A percentile compares a stretch with the other conserved stretches of the same genome.
phyloP scores from a whole-genome alignment of 2,797 vertebrate species.

The Hylomyscus alleni region DNA sequence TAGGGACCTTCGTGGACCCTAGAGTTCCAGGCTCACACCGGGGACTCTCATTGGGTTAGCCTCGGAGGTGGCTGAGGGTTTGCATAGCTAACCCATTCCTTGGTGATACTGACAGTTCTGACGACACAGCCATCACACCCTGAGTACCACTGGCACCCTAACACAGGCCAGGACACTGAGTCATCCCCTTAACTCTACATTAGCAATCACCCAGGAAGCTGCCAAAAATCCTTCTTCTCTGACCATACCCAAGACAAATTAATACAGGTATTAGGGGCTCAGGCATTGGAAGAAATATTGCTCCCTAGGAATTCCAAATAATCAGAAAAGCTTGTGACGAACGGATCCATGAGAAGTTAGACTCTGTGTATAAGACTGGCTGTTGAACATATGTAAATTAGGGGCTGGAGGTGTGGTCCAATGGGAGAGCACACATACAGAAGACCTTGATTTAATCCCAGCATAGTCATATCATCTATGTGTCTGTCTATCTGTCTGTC shows the following conservation, averaged over 20 bases:
- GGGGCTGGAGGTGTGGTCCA: neutral
- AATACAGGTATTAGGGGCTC: neutral
- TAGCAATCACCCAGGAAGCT: neutral
- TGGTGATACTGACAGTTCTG: neutral
- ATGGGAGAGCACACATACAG: neutral
- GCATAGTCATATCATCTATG: neutral
- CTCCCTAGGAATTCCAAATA: neutral
- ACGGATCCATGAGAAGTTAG: neutral
- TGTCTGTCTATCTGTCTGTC: neutral
- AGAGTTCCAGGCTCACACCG: neutral
- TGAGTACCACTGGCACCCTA: neutral
- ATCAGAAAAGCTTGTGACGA: neutral
- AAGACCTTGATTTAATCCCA: neutral
- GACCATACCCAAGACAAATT: neutral
- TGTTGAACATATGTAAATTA: neutral
- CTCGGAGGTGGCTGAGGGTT: neutral
- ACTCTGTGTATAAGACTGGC: neutral
- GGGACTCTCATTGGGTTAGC: neutral
- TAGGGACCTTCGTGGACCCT: neutral
- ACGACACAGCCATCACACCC: too few species aligned
- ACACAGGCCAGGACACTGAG: rapidly evolving
- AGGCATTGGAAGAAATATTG: neutral
- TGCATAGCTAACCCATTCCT: neutral
- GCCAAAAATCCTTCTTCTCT: neutral
- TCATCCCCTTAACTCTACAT: too few species aligned